Conservation (phyloP, 2,888 invertebrate genomes). For the Reticulitermes lucifugus region DNA sequence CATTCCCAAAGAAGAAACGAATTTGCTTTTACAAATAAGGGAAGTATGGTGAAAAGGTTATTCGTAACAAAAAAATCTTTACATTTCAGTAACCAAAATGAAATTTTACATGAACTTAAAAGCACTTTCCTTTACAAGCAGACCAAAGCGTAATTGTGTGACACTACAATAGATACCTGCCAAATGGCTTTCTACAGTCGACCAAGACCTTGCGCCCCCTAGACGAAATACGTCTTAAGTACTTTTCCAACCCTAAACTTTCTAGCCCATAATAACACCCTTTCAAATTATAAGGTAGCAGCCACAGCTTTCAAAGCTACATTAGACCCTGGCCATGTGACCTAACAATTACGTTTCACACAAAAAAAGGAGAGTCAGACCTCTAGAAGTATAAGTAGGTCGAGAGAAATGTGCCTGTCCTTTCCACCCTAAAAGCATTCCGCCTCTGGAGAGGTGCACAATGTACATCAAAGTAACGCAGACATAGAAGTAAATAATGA, state of each 20-base stretch:
- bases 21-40: no score
- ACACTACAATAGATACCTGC: constrained; percentile 16
- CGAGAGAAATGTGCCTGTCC: no score
- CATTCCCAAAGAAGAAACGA: no score
- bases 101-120: not conserved
- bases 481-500: no score
- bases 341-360: not conserved
- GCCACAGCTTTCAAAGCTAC: no score
- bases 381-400: no score
- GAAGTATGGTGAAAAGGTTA: no score
- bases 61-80: no score
- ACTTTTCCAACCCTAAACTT: not conserved
- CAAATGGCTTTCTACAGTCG: not conserved
- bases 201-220: not conserved
- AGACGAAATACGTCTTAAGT: constrained; percentile 6
- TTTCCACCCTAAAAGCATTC: no score
- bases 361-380: not conserved
- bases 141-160: not conserved
- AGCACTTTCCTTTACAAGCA: not conserved
- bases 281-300: constrained; percentile 9
- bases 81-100: not conserved
- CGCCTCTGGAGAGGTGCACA: no score
- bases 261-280: constrained; percentile 7
- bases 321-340: not conserved
- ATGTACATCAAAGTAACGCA: no score